Evolutionary conservation across 2,888 invertebrate species (phyloP), one percentile per base, ranked within the genome.

Genomic region (Steinernema hermaphroditum): DNA sequence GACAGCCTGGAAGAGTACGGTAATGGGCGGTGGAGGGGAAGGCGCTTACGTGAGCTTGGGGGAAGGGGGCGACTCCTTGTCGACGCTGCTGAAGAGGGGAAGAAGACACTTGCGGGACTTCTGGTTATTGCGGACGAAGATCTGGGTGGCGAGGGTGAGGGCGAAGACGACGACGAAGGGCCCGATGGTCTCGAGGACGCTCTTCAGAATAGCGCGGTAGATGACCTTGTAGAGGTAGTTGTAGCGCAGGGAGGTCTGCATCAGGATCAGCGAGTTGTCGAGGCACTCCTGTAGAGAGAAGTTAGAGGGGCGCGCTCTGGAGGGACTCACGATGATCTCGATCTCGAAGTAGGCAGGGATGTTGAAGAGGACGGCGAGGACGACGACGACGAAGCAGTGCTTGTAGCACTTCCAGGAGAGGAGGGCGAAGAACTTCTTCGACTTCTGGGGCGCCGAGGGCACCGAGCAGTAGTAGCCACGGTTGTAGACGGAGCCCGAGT

Each of bases 261-360:
- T 62, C 14, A 62, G 62, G 62, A 62, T 62, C n/a, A 62, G 62
- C 62, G 62, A 62, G 62, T 62, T 29, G 62, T 62, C 62, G 16
- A 62, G 32, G 62, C 62, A 62, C 27, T 62, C 62, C 62, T 62
- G 62, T 14, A 62, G 12, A 37, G 37, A 37, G n/a, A n/a, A n/a
- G n/a, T n/a, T n/a, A n/a, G n/a, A n/a, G n/a, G n/a, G n/a, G n/a
- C n/a, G n/a, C n/a, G n/a, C n/a, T n/a, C n/a, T 37, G 37, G 27
- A 14, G 16, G 62, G 27, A 62, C 62, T 8, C 29, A 62, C 62
- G 32, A 62, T 62, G n/a, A 62, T 62, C n/a, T 62, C 62, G 62
- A 62, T 62, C 32, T 62, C 62, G 32, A 62, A 62, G 29, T 62
- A 62, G 8, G 29, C 62, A 2, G 62, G 62, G 1, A 62, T 8